A percentile compares a stretch with the other conserved stretches of the same genome.
phyloP scores from a whole-genome alignment of 2,797 vertebrate genomes.

The Cossypha dichroa region DNA sequence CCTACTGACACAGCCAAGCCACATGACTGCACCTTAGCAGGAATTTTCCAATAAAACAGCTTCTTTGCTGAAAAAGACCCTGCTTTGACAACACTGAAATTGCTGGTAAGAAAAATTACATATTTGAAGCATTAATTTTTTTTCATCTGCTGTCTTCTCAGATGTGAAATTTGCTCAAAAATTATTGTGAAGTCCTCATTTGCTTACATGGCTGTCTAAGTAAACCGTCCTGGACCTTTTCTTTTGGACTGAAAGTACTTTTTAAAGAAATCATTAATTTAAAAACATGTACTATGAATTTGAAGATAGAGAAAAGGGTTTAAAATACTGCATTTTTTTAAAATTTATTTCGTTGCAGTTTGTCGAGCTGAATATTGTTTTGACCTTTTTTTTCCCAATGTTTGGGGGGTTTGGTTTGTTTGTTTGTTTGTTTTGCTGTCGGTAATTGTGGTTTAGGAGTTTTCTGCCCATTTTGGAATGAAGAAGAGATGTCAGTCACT shows the following conservation, averaged over 20 bases:
- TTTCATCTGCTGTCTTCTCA: neutral
- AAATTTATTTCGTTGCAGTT: neutral
- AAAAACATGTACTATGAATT: neutral
- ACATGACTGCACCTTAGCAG: neutral
- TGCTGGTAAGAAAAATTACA: neutral
- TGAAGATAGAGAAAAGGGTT: neutral
- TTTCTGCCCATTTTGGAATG: neutral
- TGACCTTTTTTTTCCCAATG: accelerated
- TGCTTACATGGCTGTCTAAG: neutral
- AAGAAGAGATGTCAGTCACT: neutral
- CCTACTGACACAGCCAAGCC: neutral
- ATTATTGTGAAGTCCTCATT: neutral
- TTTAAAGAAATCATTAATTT: neutral
- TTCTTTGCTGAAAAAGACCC: neutral
- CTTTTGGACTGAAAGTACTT: neutral
- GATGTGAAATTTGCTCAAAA: neutral
- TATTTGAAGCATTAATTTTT: too few species aligned
- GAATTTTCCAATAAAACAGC: neutral
- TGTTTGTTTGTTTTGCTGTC: neutral
- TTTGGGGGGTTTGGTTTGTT: accelerated
- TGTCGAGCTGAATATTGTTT: neutral
- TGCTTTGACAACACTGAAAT: neutral
- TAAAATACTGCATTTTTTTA: too few species aligned
- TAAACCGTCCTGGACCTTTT: neutral
- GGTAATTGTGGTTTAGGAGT: accelerated